Percentiles rank a stretch among this genome's conserved stretches.
Evolutionary conservation across 2,113 vertebrate species (phyloP).

Genomic region (Pachycephala philippinensis): DNA sequence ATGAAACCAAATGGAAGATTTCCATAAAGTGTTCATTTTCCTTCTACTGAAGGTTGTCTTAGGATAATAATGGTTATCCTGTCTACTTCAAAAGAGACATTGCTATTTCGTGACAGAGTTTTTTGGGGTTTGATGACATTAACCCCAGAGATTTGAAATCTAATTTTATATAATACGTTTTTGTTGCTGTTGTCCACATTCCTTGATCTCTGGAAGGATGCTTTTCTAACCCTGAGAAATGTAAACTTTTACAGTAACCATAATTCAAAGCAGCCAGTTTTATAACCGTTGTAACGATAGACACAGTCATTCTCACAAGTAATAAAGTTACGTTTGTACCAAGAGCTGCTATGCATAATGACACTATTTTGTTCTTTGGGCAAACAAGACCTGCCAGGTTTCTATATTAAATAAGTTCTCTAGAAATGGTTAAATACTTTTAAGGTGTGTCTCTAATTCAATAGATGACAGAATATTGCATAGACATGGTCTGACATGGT

Average conservation of each 20-base stretch:
- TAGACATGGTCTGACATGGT: accelerated
- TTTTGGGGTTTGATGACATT: background rate
- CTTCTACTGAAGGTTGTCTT: background rate
- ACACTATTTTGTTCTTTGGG: background rate
- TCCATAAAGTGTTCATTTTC: background rate
- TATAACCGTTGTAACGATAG: background rate
- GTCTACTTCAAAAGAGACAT: background rate
- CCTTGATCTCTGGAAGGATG: background rate
- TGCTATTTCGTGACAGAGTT: background rate
- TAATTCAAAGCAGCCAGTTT: background rate
- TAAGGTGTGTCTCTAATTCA: background rate
- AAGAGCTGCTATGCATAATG: background rate
- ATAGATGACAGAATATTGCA: background rate
- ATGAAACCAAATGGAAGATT: background rate
- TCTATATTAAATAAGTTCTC: background rate
- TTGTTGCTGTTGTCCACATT: background rate
- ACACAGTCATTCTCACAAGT: background rate
- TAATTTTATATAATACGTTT: background rate
- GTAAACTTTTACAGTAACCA: background rate
- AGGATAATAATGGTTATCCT: background rate
- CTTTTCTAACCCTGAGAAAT: background rate
- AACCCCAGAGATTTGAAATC: background rate
- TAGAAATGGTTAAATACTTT: background rate
- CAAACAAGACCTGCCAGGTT: background rate
- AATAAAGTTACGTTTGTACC: background rate